Evolutionary conservation across 2,797 vertebrate genomes (phyloP), one percentile per base, ranked within the genome.

Genomic region (Enteromius trimaculatus): DNA sequence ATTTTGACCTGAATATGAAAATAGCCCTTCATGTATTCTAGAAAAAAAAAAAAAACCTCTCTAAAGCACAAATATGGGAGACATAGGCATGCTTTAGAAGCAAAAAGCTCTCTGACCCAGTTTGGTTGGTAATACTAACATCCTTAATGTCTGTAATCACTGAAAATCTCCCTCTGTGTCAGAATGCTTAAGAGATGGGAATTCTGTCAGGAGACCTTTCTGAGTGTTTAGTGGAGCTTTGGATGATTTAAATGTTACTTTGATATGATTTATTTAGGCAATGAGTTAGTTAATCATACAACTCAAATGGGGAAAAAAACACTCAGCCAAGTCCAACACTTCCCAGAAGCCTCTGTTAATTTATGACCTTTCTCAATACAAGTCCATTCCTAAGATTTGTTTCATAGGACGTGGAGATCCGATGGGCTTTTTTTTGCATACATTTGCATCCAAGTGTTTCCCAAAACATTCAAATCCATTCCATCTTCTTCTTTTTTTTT

Each of bases 231-330:
- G 44, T 29, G 34, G 58, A 23, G 55, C 68, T 69, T 70, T 53
- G 23, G 83, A 79, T 74, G 79, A 82, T 82, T 87, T 77, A 84
- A 86, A 65, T 82, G 71, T 83, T 84, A 60, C 76, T 82, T 80
- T 76, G 76, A 77, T 76, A 42, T 85, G 60, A 85, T 85, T 87
- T 87, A 85, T 87, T 87, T 75, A 83, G 70, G 77, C 19, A 14
- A 39, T 69, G 68, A 74, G 51, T 58, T 29, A 47, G 69, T 79
- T 71, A 84, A 82, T 80, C 64, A 75, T 84, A 84, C 39, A 62
- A 47, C 66, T 44, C 31, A 62, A 58, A 62, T 58, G 51, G 1
- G 21, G 0, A 19, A 29, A 51, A 66, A 39, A 49, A 49, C 37
- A 70, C 76, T 68, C 70, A 55, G 55, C 65, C 37, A 10, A 44